A percentile compares a stretch with the other conserved stretches of the same genome.
phyloP scores from a whole-genome alignment of 2,113 vertebrate species.

The Panurus biarmicus region DNA sequence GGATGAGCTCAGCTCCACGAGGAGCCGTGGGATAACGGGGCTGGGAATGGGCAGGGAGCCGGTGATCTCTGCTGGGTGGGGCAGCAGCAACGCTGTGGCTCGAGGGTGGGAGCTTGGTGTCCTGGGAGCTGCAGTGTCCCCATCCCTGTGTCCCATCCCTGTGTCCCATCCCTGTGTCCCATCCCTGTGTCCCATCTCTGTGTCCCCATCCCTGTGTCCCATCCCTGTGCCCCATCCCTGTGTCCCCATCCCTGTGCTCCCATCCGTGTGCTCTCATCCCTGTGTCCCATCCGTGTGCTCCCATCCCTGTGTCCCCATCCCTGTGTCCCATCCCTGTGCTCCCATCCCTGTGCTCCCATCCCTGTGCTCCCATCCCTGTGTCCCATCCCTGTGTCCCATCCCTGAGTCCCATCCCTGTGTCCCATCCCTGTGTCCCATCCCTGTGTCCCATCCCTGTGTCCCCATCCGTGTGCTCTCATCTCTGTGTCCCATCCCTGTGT shows the following conservation, averaged over 20 bases:
- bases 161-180: not conserved
- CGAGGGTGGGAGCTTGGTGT: fast-evolving
- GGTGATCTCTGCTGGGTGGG: not conserved
- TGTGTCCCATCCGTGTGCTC: fast-evolving
- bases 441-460: not conserved
- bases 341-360: not conserved
- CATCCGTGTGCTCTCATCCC: not conserved
- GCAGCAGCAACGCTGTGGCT: not conserved
- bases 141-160: not conserved
- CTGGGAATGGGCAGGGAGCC: not conserved
- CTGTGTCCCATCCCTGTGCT: not conserved
- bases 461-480: too few relatives aligned
- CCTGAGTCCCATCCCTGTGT: not conserved
- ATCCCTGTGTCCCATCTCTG: not conserved
- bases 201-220: not conserved
- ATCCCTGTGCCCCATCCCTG: not conserved
- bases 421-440: not conserved
- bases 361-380: too few relatives aligned
- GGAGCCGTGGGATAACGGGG: not conserved
- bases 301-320: not conserved
- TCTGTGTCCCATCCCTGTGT: not conserved
- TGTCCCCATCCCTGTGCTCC: not conserved
- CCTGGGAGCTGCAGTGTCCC: not conserved
- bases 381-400: not conserved
- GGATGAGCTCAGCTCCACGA: not conserved